Base-by-base conservation (phyloP, 2,888 invertebrate genomes). In the Dascillus cervinus region DNA sequence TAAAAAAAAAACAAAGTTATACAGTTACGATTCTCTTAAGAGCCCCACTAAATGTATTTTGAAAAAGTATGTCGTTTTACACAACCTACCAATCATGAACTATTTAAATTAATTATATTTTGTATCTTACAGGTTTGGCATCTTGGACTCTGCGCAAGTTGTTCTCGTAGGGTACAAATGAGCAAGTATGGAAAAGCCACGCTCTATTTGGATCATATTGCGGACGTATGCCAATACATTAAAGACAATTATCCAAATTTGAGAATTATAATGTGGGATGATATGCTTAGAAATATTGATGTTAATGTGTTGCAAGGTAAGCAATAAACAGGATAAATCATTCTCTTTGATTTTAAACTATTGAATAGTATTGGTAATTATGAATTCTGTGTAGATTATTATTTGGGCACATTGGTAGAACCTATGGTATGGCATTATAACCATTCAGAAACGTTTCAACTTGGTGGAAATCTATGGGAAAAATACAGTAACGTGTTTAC, bases 261-360 rank as follows among this genome's bases (percentile, higher is more conserved):
- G 14, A 73, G 66, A 39, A 66, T 82, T 3, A 77, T 90, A 6
- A 80, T 89, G 63, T 90, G 90, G 89, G 89, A 90, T 54, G 90
- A 90, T 53, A 89, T 90, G 88, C 63, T 89, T 33, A 67, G 89
- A 46, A 63, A 70, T 8, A 71, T 77, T 25, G 67, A 67, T 36
- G 50, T 65, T 26, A 66, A 71, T 32, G 60, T 71, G 41, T 63
- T 82, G 41, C 69, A 69, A 58, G 73, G 81, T 80, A 61, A 48
- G 19, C 12, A 19, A 26, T 13, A 20, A 20, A 14, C 32, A 21
- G n/a, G n/a, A n/a, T n/a, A n/a, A n/a, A n/a, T n/a, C n/a, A n/a
- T n/a, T n/a, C n/a, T n/a, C n/a, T n/a, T n/a, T n/a, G n/a, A n/a
- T n/a, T n/a, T n/a, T n/a, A n/a, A n/a, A n/a, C n/a, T n/a, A n/a